Base-by-base conservation (phyloP, 2,888 invertebrate species). In the Sclerodermus sp. region DNA sequence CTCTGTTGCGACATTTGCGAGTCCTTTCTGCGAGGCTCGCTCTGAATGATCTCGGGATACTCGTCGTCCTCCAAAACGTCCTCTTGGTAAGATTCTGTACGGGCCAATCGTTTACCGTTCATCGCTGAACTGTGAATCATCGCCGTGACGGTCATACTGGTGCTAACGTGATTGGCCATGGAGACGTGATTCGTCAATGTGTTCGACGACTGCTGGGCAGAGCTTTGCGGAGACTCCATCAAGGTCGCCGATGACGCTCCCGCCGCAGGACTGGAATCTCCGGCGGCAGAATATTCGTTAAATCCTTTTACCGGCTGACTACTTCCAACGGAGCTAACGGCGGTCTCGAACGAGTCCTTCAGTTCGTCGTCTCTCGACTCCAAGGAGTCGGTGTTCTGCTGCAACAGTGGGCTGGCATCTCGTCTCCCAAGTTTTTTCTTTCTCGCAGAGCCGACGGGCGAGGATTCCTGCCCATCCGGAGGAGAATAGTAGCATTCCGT, bases 301-400 rank as follows among this genome's bases (percentile, higher is more conserved):
- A 66, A 68, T 3, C 60, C 67, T 51, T 72, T 71, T 30, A 61
- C 66, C 14, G 60, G 68, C 43, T 78, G 79, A 32, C 71, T 70
- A 57, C 79, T 80, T 39, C 74, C 70, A 1, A 70, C 66, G 46
- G 79, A 69, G 63, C 71, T 82, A 38, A 82, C 76, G 1, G 81
- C 82, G 13, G 83, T 83, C 53, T 83, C 83, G 62, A 83, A 83
- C 0, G 83, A 83, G 57, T 82, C 82, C 58, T 82, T 81, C 44
- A 82, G 63, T 47, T 83, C 83, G 58, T 83, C 83, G 53, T 83
- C 83, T 14, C 80, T 74, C 1, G 82, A 82, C 64, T 83, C 83
- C 47, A 83, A 67, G 18, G 83, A 83, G 60, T 83, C 83, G 0
- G 80, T 81, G 60, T 81, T 81, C 57, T 82, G 82, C 49, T 79